Evolutionary conservation across 2,113 vertebrate species (phyloP).

Genomic region (Willisornis vidua): DNA sequence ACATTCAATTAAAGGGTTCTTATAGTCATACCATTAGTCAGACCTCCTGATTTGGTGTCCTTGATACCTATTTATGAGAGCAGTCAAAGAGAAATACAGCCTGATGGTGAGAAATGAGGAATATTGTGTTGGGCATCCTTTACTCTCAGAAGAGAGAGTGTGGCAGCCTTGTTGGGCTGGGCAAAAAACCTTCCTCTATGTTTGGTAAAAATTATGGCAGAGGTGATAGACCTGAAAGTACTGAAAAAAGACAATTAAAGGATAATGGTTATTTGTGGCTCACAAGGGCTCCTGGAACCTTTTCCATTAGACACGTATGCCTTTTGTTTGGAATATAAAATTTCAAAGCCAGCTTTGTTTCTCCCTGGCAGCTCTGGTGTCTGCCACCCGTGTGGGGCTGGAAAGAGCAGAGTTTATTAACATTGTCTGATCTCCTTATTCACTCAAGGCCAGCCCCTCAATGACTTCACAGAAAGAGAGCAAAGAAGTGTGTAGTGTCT

Average conservation of each 20-base stretch:
- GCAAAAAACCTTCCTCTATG: fast-evolving
- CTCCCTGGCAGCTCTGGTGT: background rate
- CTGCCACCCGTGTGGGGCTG: background rate
- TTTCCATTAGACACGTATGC: background rate
- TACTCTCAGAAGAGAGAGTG: background rate
- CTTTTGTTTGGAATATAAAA: background rate
- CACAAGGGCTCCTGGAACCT: background rate
- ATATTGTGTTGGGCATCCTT: background rate
- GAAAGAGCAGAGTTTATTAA: background rate
- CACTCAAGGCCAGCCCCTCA: background rate
- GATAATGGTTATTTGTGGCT: background rate
- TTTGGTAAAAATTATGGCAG: background rate
- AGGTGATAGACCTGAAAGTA: background rate
- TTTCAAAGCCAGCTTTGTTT: slow-evolving; percentile 36
- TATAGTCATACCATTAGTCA: background rate
- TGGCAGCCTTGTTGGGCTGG: background rate
- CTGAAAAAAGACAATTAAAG: background rate
- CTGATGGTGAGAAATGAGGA: background rate
- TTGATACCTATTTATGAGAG: background rate
- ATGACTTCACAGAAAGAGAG: background rate
- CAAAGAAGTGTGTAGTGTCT: background rate
- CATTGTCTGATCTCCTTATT: background rate
- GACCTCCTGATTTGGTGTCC: background rate
- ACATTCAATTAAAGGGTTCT: background rate
- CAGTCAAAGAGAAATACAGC: background rate